These are phyloP conservation scores for Botrylloides violaceus DNA, from an alignment of 23 tunicate species.

Conservation along the genomic window DNA sequence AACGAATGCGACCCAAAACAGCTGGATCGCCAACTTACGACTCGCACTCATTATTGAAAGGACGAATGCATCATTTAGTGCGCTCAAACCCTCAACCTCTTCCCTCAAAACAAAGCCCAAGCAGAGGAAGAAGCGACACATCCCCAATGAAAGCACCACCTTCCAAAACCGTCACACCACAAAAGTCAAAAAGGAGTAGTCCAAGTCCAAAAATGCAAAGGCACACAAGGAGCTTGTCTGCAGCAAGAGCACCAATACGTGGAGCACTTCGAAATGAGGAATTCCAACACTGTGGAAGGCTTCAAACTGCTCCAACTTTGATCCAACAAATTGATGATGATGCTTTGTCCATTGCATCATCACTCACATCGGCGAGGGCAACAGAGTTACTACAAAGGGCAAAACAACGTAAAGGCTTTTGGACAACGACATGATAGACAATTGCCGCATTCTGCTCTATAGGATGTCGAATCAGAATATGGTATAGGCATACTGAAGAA, in stretches of 20 bases:
- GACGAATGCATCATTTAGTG: constrained; percentile 1
- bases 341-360: constrained; percentile 42
- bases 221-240: not conserved
- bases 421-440: constrained; percentile 25
- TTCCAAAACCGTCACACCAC: not conserved
- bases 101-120: not conserved
- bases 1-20: not conserved
- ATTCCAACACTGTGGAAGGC: constrained; percentile 79
- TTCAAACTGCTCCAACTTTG: not conserved
- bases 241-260: constrained; percentile 53
- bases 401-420: constrained; percentile 51
- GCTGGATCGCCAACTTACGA: constrained; percentile 24
- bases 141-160: not conserved
- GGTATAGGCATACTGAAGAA: too few species aligned
- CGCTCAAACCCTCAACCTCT: constrained; percentile 10
- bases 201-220: not conserved
- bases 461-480: too few species aligned
- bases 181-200: not conserved
- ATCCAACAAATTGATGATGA: constrained; percentile 17
- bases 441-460: too few species aligned
- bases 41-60: not conserved
- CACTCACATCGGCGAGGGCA: constrained; percentile 49
- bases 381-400: constrained; percentile 55
- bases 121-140: not conserved
- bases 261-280: constrained; percentile 66